Percentiles rank a stretch among this genome's conserved stretches.
phyloP scores from a whole-genome alignment of 2,113 vertebrate genomes.

The Amblyopsis rosae region DNA sequence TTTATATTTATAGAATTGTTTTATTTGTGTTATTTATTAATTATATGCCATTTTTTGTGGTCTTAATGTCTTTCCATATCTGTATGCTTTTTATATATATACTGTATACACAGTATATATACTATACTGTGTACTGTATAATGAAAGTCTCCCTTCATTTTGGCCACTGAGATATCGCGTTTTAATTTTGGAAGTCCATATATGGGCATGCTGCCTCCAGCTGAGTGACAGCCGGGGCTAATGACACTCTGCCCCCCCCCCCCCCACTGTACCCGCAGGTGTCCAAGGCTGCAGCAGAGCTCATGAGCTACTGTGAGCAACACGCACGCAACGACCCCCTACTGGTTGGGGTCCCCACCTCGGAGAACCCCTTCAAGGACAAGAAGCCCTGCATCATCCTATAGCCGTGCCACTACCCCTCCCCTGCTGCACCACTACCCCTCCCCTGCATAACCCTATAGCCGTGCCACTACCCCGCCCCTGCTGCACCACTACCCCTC shows the following conservation, averaged over 20 bases:
- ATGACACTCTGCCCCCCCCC: neutral
- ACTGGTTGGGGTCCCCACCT: conserved; percentile 93
- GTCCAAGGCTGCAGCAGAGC: conserved; percentile 91
- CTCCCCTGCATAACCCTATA: conserved; percentile 88
- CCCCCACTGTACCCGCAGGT: conserved; percentile 73
- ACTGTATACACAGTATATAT: too few species aligned
- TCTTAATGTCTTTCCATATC: too few species aligned
- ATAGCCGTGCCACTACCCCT: conserved; percentile 70
- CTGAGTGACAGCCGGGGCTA: too few species aligned
- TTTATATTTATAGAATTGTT: too few species aligned
- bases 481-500: conserved; percentile 25
- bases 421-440: conserved; percentile 22
- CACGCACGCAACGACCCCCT: conserved; percentile 89
- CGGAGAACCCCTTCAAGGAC: conserved; percentile 97
- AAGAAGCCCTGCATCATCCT: conserved; percentile 96
- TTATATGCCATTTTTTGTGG: too few species aligned
- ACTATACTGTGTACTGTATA: too few species aligned
- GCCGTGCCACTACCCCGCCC: conserved; percentile 40
- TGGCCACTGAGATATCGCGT: too few species aligned
- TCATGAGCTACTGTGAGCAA: conserved; percentile 97
- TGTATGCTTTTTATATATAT: too few species aligned
- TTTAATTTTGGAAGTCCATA: too few species aligned
- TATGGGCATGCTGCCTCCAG: neutral
- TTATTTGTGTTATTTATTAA: too few species aligned
- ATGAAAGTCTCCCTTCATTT: too few species aligned